These are phyloP conservation scores for Mastomys coucha DNA, from an alignment of 2,113 vertebrate species.

Conservation along the genomic window DNA sequence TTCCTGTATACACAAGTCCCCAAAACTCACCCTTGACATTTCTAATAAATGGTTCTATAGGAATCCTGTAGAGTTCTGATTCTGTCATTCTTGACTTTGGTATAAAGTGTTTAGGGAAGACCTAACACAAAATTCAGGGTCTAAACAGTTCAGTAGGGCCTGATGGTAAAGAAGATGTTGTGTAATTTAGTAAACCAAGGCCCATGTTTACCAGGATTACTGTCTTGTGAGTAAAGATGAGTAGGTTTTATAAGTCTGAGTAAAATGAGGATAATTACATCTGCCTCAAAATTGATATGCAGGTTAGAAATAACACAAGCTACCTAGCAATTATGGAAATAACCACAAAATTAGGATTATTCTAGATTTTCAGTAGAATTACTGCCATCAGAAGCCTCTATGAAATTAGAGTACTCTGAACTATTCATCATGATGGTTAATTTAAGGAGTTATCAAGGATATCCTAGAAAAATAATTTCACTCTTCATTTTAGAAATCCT, in stretches of 20 bases:
- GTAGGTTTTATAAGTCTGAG: neutral
- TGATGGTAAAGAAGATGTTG: neutral
- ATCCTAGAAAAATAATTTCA: slow-evolving; percentile 5
- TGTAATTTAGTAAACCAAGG: neutral
- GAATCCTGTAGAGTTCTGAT: neutral
- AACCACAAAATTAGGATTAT: neutral
- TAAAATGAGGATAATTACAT: neutral
- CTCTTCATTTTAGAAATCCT: neutral
- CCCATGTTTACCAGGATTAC: neutral
- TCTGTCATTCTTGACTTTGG: neutral
- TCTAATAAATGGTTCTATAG: neutral
- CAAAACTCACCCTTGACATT: neutral
- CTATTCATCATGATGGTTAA: neutral
- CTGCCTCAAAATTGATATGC: neutral
- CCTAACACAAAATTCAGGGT: neutral
- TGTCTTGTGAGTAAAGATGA: neutral
- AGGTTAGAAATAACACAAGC: slow-evolving; percentile 17
- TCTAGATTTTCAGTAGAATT: neutral
- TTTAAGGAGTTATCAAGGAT: slow-evolving; percentile 9
- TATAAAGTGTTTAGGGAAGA: neutral
- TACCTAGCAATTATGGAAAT: neutral
- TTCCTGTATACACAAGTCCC: neutral
- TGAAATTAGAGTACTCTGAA: neutral
- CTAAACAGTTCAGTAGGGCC: neutral
- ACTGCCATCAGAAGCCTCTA: neutral